Evolutionary conservation across 1,140 invertebrate species (phyloP).

Genomic region (Brevipalpus yothersi): DNA sequence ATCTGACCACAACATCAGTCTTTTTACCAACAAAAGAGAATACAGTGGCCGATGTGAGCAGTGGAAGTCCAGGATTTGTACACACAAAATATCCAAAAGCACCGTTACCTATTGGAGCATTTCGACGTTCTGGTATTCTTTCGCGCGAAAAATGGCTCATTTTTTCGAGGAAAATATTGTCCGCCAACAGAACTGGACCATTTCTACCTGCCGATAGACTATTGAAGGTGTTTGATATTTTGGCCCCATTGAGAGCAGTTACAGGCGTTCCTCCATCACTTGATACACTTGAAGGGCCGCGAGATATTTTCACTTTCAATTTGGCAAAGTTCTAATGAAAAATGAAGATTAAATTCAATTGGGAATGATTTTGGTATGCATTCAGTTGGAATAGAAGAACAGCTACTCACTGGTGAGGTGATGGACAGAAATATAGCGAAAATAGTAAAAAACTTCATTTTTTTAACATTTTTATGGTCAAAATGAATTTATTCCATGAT

Average conservation of each 20-base stretch:
- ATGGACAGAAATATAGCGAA: too few relatives aligned
- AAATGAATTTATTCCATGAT: too few relatives aligned
- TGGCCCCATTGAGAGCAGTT: slow-evolving; percentile 29
- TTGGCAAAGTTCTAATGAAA: too few relatives aligned
- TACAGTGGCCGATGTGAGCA: slow-evolving; percentile 54
- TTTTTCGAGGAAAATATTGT: slow-evolving; percentile 61
- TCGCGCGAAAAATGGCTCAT: slow-evolving; percentile 68
- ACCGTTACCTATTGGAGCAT: slow-evolving; percentile 87
- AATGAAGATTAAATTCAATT: too few relatives aligned
- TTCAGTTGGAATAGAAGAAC: too few relatives aligned
- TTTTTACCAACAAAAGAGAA: slow-evolving; percentile 57
- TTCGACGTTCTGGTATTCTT: slow-evolving; percentile 85
- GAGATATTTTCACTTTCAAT: too few relatives aligned
- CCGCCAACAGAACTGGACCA: slow-evolving; percentile 66
- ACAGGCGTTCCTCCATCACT: not conserved
- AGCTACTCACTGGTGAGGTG: too few relatives aligned
- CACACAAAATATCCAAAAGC: slow-evolving; percentile 93
- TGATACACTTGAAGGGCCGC: too few relatives aligned
- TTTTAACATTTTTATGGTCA: too few relatives aligned
- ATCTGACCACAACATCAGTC: slow-evolving; percentile 52
- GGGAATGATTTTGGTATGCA: too few relatives aligned
- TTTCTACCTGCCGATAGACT: slow-evolving; percentile 56
- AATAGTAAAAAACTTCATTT: too few relatives aligned
- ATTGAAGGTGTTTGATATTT: slow-evolving; percentile 49
- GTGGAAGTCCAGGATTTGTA: slow-evolving; percentile 55